Evolutionary conservation across 2,888 invertebrate species (phyloP), one percentile per base, ranked within the genome.

Genomic region (Microplitis deprimator): DNA sequence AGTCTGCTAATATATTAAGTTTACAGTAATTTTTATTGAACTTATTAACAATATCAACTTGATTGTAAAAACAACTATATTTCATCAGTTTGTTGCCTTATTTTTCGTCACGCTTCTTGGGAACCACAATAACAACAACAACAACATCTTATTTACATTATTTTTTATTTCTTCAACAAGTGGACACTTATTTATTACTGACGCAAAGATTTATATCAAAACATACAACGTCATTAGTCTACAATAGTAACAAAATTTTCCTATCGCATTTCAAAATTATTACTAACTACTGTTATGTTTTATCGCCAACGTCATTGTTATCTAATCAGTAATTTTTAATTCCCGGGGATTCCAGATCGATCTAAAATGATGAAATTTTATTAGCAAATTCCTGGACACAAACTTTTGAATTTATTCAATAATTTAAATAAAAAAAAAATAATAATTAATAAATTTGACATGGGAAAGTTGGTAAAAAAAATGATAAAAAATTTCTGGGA

Each of bases 271-370:
- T 50, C 13, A 5, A 50, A 50, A 10, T 50, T 50, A 50, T 4
- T 29, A 29, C 29, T 29, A 29, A 4, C 29, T 4, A 50, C 50
- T 50, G 50, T 50, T 13, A 10, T 50, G 13, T 69, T 41, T 75
- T 16, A 71, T 76, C 50, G 6, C 7, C 8, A 7, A 62, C 20
- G 20, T 62, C 62, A 62, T 62, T 16, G 20, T 8, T 62, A 62
- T 62, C 62, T 62, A 62, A 62, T 62, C 62, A 62, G 20, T 62
- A 6, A 62, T 62, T 20, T 62, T 62, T 20, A 50, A 17, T 7
- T 62, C 62, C 0, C 8, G 20, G 62, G 8, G 17, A n/a, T 16
- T 62, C 62, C 62, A 17, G 62, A 62, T 62, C 20, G 62, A 62
- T 62, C 20, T 16, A 8, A 8, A 62, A 62, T 62, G 13, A 50